Conservation (phyloP, 2,797 vertebrate genomes). For the Mycteria americana region DNA sequence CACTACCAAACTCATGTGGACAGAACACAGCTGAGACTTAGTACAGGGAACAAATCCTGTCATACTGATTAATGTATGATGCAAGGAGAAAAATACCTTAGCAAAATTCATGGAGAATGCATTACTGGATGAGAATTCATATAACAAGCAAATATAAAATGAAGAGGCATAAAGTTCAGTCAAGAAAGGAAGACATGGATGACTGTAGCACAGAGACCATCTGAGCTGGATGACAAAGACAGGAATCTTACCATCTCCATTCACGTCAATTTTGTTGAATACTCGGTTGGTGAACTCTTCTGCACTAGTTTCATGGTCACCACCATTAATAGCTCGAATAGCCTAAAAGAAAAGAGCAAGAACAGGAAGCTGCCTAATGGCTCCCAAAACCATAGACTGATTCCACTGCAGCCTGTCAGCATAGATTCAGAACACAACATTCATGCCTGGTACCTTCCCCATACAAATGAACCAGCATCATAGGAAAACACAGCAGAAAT, state of each 20-base stretch:
- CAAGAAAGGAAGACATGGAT: background rate
- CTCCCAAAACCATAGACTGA: background rate
- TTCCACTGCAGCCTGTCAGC: background rate
- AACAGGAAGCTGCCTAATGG: background rate
- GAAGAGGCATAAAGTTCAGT: background rate
- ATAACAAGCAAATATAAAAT: background rate
- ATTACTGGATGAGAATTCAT: background rate
- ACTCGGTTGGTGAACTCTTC: conserved; percentile 90
- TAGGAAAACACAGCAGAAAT: background rate
- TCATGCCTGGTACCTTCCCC: background rate
- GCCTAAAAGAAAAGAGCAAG: conserved; percentile 71
- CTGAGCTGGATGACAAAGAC: background rate
- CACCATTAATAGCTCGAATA: conserved; percentile 89
- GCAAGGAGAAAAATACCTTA: background rate
- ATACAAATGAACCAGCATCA: background rate
- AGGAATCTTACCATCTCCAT: conserved; percentile 86
- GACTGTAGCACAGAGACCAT: background rate
- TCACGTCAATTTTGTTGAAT: conserved; percentile 88
- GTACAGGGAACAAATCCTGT: background rate
- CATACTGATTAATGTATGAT: background rate
- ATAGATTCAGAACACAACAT: background rate
- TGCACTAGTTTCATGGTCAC: conserved; percentile 74
- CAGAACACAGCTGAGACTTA: background rate
- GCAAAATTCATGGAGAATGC: background rate
- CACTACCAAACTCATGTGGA: background rate